These are phyloP conservation scores for Tetanocera ferruginea DNA, from an alignment of 2,888 invertebrate genomes.

Conservation along the genomic window DNA sequence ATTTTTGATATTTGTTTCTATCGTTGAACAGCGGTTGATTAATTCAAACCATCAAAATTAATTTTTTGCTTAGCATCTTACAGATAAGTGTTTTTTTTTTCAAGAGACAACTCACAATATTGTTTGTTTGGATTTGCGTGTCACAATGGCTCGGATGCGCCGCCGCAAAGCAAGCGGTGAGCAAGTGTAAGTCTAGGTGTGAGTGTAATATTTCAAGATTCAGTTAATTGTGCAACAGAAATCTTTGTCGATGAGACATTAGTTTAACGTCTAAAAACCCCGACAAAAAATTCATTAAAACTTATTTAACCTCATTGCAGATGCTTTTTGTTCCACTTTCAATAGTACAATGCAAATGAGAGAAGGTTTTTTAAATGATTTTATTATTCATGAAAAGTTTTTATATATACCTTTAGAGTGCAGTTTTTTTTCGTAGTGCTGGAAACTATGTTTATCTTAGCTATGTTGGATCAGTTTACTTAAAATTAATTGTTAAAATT, in stretches of 20 bases:
- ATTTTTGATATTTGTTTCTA: too few species aligned
- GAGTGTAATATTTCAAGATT: background rate
- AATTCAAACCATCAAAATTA: background rate
- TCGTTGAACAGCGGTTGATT: background rate
- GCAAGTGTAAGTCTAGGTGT: background rate
- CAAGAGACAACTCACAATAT: background rate
- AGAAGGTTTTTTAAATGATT: background rate
- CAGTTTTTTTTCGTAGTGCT: too few species aligned
- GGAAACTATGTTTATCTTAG: too few species aligned
- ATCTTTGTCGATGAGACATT: constrained; percentile 6
- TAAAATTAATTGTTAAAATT: too few species aligned
- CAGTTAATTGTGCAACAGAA: background rate
- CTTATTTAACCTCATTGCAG: background rate
- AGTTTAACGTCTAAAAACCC: background rate
- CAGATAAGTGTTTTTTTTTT: background rate
- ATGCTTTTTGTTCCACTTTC: background rate
- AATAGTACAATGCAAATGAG: background rate
- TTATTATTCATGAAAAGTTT: background rate
- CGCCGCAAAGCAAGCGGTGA: background rate
- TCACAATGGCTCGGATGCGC: background rate
- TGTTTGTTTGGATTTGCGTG: background rate
- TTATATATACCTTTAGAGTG: too few species aligned
- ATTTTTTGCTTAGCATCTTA: background rate
- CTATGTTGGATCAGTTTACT: too few species aligned
- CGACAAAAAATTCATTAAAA: background rate